Conservation (phyloP, 2,113 vertebrate genomes). For the Corydoras sp. region DNA sequence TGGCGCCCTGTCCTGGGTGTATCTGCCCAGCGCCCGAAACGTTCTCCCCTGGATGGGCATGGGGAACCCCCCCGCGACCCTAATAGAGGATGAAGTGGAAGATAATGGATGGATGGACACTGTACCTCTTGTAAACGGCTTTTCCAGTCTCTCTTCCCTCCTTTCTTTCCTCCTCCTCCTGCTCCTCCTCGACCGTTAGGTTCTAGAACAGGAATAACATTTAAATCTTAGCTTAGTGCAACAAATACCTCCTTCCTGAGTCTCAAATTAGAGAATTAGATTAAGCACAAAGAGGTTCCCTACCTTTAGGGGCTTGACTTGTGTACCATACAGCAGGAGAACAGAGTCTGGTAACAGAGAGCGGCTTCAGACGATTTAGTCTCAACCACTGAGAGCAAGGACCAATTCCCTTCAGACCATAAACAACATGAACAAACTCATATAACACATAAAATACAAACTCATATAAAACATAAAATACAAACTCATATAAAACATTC, state of each 20-base stretch:
- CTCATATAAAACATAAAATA: too few relatives aligned
- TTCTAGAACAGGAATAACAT: constrained; percentile 10
- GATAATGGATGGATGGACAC: background rate
- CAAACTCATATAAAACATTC: too few relatives aligned
- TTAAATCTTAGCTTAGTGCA: background rate
- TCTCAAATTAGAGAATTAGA: too few relatives aligned
- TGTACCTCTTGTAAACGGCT: constrained; percentile 59
- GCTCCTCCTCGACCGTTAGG: constrained; percentile 40
- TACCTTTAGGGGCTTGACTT: constrained; percentile 63
- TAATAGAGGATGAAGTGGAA: too few relatives aligned
- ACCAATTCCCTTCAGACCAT: background rate
- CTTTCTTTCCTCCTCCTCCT: constrained; percentile 46
- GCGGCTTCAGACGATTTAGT: constrained; percentile 25
- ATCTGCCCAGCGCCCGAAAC: too few relatives aligned
- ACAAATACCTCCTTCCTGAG: too few relatives aligned
- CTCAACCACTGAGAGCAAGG: constrained; percentile 40
- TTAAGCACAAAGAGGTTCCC: constrained; percentile 10
- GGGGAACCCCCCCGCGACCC: too few relatives aligned
- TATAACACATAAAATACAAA: too few relatives aligned
- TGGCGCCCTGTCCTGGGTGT: too few relatives aligned
- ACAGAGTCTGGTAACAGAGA: constrained; percentile 24
- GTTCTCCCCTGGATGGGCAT: too few relatives aligned
- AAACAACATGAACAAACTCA: too few relatives aligned
- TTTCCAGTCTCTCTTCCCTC: constrained; percentile 62
- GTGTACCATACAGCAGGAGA: constrained; percentile 49